Percentiles rank a stretch among this genome's conserved stretches.
These are phyloP conservation scores for Drosophila grimshawi DNA, from an alignment of 1,140 invertebrate species.

Conservation along the genomic window DNA sequence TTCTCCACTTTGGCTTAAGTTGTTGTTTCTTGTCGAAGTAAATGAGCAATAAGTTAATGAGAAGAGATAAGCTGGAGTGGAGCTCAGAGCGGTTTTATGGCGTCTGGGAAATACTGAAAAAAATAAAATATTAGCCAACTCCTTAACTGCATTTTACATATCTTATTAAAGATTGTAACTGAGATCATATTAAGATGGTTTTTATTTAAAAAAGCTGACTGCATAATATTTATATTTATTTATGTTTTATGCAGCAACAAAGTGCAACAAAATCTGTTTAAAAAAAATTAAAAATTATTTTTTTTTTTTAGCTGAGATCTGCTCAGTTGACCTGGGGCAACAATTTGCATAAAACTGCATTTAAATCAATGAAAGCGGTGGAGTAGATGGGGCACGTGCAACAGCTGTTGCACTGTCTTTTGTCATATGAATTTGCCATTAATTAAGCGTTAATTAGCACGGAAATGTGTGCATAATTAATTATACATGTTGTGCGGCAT, in stretches of 20 bases:
- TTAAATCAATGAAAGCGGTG: slow-evolving; percentile 70
- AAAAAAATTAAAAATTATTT: slow-evolving; percentile 8
- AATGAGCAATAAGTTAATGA: not conserved
- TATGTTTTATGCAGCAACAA: slow-evolving; percentile 30
- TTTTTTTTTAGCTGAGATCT: slow-evolving; percentile 1
- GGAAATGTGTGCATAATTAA: slow-evolving; percentile 67
- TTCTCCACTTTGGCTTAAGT: slow-evolving; percentile 4
- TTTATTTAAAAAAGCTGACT: not conserved
- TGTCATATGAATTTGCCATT: slow-evolving; percentile 73
- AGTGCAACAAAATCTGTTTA: slow-evolving; percentile 29
- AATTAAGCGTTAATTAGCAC: slow-evolving; percentile 77
- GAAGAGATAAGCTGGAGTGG: not conserved
- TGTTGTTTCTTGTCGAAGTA: not conserved
- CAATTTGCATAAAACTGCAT: slow-evolving; percentile 72
- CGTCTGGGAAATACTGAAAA: not conserved
- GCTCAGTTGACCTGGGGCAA: not conserved
- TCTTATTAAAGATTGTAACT: no score
- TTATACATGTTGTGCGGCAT: slow-evolving; percentile 59
- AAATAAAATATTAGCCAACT: no score
- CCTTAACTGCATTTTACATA: no score
- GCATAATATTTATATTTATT: not conserved
- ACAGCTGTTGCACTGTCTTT: slow-evolving; percentile 61
- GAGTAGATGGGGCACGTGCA: slow-evolving; percentile 42
- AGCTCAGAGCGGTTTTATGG: not conserved
- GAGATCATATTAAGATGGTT: no score